Base-by-base conservation (phyloP, 2,797 vertebrate genomes). In the Zalophus californianus region DNA sequence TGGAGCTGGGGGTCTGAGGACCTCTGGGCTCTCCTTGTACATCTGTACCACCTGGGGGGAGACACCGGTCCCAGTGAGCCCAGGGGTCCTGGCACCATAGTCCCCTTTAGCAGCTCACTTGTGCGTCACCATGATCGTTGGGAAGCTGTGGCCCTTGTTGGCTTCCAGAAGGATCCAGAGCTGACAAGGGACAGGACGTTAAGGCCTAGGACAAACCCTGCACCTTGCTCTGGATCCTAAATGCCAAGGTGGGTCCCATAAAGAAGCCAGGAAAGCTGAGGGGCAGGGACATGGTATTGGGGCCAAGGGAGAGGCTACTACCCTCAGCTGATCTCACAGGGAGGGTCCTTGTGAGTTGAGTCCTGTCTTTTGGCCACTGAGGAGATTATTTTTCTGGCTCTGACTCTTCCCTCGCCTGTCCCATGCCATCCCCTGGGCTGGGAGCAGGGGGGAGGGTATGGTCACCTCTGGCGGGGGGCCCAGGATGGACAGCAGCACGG, bases 381-480 rank as follows among this genome's bases (percentile, higher is more conserved):
- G 35, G 79, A 27, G 32, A 35, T 72, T 54, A 32, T 44, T 48
- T 32, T 56, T 66, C 32, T 50, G 54, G 50, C 35, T 78, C 25
- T 60, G 23, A 8, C 66, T 44, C n/a, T 77, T 48, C 70, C 78
- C 50, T 48, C 62, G 68, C 73, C 60, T 27, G 29, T 35, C 41
- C 32, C 50, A 70, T 83, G 70, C 70, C 7, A 2, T 10, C 41
- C 94, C 54, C 38, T n/a, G 62, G 48, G 66, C 62, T 23, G 38
- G 44, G 89, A 50, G 48, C 77, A 38, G 77, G 21, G 18, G 29
- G 9, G 12, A 52, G 5, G 5, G 38, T 9, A 20, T 48, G 96
- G 48, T 90, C 97, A 99, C 99, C 99, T 99, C 99, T 2, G 99
- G 98, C 0, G 99, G 99, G 52, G 99, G 99, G 12, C 99, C 99